phyloP scores from a whole-genome alignment of 2,113 vertebrate genomes.

The Euleptes europaea region DNA sequence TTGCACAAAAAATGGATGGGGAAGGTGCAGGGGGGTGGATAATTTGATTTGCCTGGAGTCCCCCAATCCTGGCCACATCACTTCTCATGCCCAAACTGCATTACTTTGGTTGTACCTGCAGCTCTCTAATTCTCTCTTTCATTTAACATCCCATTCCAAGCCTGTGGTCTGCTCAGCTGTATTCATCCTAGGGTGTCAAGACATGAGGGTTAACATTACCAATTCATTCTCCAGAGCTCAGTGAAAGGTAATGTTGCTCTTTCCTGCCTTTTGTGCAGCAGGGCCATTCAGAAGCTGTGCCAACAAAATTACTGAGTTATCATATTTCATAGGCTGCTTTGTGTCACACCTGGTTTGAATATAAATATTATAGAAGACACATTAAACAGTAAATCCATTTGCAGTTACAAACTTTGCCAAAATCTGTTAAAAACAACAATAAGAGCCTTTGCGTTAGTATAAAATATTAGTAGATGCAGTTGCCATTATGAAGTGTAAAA shows the following conservation, averaged over 20 bases:
- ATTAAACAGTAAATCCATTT: conserved; percentile 15
- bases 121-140: background rate
- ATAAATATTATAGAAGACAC: conserved; percentile 8
- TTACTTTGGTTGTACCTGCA: background rate
- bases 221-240: background rate
- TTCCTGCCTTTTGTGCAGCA: background rate
- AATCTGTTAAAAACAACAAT: conserved; percentile 7
- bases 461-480: background rate
- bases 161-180: background rate
- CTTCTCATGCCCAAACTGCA: background rate
- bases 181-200: background rate
- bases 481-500: background rate
- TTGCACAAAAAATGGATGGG: too few relatives aligned
- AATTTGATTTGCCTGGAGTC: too few relatives aligned
- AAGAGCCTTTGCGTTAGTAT: background rate
- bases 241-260: rapidly evolving
- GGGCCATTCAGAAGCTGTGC: conserved; percentile 12
- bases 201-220: background rate
- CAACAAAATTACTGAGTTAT: background rate
- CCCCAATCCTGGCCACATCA: too few relatives aligned
- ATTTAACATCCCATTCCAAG: background rate
- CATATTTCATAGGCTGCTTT: conserved; percentile 25
- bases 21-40: too few relatives aligned
- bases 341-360: background rate
- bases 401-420: conserved; percentile 6